Conservation (phyloP, 1,140 invertebrate species). For the Heliothis virescens region DNA sequence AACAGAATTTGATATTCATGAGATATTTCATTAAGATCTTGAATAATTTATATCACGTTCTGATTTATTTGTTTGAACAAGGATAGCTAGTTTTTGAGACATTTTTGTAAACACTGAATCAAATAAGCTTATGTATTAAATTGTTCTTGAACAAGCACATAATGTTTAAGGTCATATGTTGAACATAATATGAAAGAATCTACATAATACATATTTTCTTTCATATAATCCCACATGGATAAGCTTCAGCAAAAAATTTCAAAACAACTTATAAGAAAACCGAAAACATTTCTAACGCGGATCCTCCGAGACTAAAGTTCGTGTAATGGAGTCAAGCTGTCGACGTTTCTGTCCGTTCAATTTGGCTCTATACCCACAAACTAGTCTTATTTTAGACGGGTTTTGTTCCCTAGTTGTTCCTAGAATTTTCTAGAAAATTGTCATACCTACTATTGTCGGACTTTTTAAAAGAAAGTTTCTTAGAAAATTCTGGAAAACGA, state of each 20-base stretch:
- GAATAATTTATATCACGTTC: neutral
- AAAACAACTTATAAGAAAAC: neutral
- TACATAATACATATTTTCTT: neutral
- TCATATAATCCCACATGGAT: neutral
- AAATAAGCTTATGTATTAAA: neutral
- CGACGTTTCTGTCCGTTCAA: slow-evolving; percentile 4
- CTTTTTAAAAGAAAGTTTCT: too few species aligned
- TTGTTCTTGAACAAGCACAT: neutral
- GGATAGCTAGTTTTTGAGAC: neutral
- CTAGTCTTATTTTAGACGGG: neutral
- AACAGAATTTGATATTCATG: neutral
- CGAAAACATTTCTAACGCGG: slow-evolving; percentile 2
- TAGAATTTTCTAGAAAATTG: neutral
- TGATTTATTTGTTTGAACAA: neutral
- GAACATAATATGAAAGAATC: neutral
- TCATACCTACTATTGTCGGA: neutral
- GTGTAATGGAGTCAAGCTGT: slow-evolving; percentile 20
- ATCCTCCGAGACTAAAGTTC: neutral
- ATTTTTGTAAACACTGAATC: too few species aligned
- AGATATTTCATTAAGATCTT: neutral
- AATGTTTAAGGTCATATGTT: too few species aligned
- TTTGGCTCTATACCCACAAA: slow-evolving; percentile 13
- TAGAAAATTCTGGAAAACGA: too few species aligned
- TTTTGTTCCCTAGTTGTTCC: slow-evolving; percentile 4
- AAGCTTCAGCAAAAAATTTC: slow-evolving; percentile 8